Evolutionary conservation across 1,140 invertebrate genomes (phyloP).

Genomic region (Plectrocnemia conspersa): DNA sequence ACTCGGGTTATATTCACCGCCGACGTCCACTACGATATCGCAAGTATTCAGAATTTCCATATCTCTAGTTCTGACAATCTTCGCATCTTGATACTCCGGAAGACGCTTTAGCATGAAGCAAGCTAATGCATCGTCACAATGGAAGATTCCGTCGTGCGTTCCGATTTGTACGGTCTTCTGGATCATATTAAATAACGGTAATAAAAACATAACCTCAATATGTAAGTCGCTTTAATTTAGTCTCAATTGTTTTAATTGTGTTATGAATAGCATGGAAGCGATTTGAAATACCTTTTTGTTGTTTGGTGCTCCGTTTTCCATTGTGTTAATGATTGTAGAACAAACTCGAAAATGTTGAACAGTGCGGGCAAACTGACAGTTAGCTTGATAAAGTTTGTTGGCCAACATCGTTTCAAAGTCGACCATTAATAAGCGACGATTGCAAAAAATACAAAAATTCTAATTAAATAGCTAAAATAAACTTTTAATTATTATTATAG

Average conservation of each 20-base stretch:
- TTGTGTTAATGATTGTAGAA: neutral
- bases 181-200: constrained; percentile 1
- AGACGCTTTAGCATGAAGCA: constrained; percentile 85
- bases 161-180: constrained; percentile 55
- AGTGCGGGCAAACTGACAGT: too few relatives aligned
- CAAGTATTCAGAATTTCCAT: constrained; percentile 67
- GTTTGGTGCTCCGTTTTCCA: constrained; percentile 14
- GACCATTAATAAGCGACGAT: too few relatives aligned
- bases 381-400: too few relatives aligned
- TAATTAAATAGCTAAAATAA: too few relatives aligned
- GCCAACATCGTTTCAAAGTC: too few relatives aligned
- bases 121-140: constrained; percentile 94
- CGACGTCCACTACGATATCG: constrained; percentile 96
- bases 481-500: too few relatives aligned
- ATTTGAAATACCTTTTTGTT: constrained; percentile 10
- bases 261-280: neutral
- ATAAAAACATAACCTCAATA: neutral
- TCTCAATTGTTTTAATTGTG: neutral
- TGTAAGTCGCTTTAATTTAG: too few relatives aligned
- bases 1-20: constrained; percentile 76
- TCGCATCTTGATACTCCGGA: constrained; percentile 74
- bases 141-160: constrained; percentile 80
- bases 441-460: too few relatives aligned
- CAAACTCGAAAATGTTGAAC: neutral
- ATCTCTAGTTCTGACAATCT: constrained; percentile 71